phyloP scores from a whole-genome alignment of 1,140 invertebrate genomes.

The Pectinophora gossypiella region DNA sequence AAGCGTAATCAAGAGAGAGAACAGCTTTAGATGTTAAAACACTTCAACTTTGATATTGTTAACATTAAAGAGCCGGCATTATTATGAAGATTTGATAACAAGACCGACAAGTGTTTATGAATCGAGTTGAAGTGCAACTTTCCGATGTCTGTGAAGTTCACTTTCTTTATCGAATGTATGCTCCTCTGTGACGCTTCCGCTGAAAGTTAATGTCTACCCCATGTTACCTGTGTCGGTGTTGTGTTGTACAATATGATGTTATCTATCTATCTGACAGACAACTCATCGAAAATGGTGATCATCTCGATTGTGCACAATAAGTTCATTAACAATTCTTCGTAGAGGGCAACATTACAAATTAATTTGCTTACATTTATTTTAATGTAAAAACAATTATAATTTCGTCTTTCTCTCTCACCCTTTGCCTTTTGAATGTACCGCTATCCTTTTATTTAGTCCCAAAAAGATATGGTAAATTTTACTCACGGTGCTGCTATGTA shows the following conservation, averaged over 20 bases:
- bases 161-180: slow-evolving; percentile 28
- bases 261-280: slow-evolving; percentile 30
- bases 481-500: slow-evolving; percentile 52
- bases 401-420: slow-evolving; percentile 26
- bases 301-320: slow-evolving; percentile 8
- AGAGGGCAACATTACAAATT: slow-evolving; percentile 22
- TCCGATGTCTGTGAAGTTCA: slow-evolving; percentile 21
- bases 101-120: neutral
- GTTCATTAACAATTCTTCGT: slow-evolving; percentile 10
- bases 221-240: slow-evolving; percentile 39
- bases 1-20: slow-evolving; percentile 45
- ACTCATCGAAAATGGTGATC: slow-evolving; percentile 62
- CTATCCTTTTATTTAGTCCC: slow-evolving; percentile 12
- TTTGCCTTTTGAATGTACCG: slow-evolving; percentile 24
- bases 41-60: slow-evolving; percentile 33
- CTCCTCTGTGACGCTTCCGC: slow-evolving; percentile 53
- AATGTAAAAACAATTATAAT: slow-evolving; percentile 8
- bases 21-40: slow-evolving; percentile 38
- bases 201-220: slow-evolving; percentile 21
- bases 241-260: slow-evolving; percentile 32
- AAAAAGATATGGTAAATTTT: slow-evolving; percentile 38
- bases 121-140: slow-evolving; percentile 41
- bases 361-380: slow-evolving; percentile 35
- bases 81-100: neutral
- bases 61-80: neutral